Evolutionary conservation across 2,113 vertebrate species (phyloP).

Genomic region (Pelecanus crispus): DNA sequence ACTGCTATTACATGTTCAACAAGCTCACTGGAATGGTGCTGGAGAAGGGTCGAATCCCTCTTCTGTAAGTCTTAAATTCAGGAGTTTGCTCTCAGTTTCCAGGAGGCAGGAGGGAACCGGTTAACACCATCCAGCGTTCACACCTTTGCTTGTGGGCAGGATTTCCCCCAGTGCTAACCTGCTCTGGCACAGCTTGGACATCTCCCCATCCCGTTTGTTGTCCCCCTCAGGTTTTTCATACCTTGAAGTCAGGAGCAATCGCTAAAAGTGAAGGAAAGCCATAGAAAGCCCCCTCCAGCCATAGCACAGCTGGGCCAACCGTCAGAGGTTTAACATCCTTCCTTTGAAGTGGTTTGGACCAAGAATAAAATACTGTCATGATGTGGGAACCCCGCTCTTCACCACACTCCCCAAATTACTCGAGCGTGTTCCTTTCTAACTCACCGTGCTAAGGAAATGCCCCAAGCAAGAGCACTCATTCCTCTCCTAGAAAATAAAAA

Average conservation of each 20-base stretch:
- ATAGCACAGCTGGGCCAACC: neutral
- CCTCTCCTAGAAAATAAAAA: neutral
- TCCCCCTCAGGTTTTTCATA: neutral
- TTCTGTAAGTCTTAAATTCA: neutral
- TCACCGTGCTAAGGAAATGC: neutral
- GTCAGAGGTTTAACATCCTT: neutral
- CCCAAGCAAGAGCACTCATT: neutral
- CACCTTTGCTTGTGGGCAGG: neutral
- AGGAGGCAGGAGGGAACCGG: neutral
- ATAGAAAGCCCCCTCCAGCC: neutral
- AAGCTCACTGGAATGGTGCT: neutral
- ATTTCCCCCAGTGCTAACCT: neutral
- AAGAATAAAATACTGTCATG: neutral
- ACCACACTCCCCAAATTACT: neutral
- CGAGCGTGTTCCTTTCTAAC: neutral
- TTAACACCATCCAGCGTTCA: fast-evolving
- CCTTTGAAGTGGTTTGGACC: neutral
- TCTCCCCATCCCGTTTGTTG: neutral
- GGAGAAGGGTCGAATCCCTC: neutral
- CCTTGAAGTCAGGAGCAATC: neutral
- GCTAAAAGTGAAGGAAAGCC: neutral
- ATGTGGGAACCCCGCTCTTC: neutral
- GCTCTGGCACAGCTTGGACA: too few relatives aligned
- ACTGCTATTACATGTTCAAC: neutral
- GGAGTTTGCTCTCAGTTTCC: neutral